A percentile compares a stretch with the other conserved stretches of the same genome.
Evolutionary conservation across 1,140 invertebrate species (phyloP).

Genomic region (Drosophila ohnishii): DNA sequence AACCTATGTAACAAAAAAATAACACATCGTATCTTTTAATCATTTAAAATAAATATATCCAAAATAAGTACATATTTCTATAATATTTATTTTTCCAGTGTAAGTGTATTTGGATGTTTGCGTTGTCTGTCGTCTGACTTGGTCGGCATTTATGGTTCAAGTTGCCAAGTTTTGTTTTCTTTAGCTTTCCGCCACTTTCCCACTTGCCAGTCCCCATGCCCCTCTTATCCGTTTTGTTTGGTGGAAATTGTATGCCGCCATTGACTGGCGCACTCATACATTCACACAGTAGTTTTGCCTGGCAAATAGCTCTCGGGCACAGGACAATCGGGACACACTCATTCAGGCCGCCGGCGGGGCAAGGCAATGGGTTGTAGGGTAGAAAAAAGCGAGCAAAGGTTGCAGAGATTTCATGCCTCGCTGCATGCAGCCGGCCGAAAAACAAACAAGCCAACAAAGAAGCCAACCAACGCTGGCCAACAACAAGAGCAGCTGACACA

Average conservation of each 20-base stretch:
- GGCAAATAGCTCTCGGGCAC: slow-evolving; percentile 64
- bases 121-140: slow-evolving; percentile 44
- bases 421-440: slow-evolving; percentile 56
- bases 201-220: not conserved
- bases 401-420: slow-evolving; percentile 75
- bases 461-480: slow-evolving; percentile 26
- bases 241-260: slow-evolving; percentile 70
- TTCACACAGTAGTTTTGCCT: slow-evolving; percentile 47
- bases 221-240: slow-evolving; percentile 45
- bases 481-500: slow-evolving; percentile 9
- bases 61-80: not conserved
- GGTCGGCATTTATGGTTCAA: slow-evolving; percentile 64
- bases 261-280: slow-evolving; percentile 54
- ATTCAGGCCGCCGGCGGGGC: slow-evolving; percentile 46
- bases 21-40: not conserved
- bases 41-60: not conserved
- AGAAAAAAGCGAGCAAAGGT: slow-evolving; percentile 55
- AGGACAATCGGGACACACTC: slow-evolving; percentile 63
- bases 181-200: slow-evolving; percentile 28
- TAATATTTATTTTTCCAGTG: not conserved
- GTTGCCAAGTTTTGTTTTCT: slow-evolving; percentile 67
- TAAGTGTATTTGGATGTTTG: slow-evolving; percentile 31
- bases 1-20: not conserved
- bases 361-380: slow-evolving; percentile 16
- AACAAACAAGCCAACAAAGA: slow-evolving; percentile 45